phyloP scores from a whole-genome alignment of 2,888 invertebrate species.

The Sipha maydis region DNA sequence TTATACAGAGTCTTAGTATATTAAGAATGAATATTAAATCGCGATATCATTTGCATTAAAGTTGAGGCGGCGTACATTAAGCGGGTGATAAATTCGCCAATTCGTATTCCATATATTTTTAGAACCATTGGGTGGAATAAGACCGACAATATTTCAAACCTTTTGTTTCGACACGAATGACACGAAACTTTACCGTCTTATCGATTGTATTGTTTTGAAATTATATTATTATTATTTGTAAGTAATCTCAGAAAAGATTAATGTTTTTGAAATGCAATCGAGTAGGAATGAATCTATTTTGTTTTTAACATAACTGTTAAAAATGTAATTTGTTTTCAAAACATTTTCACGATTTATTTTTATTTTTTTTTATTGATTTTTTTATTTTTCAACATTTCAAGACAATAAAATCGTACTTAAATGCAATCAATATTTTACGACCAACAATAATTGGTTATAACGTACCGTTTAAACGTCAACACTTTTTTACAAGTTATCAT shows the following conservation, averaged over 20 bases:
- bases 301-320: not conserved
- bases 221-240: not conserved
- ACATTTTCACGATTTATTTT: not conserved
- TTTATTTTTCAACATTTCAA: not conserved
- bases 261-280: not conserved
- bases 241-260: constrained; percentile 5
- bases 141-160: constrained; percentile 6
- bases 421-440: not conserved
- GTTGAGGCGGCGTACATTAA: not conserved
- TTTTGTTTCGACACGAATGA: constrained; percentile 4
- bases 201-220: constrained; percentile 3
- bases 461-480: not conserved
- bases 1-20: not conserved
- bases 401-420: not conserved
- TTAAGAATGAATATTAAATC: not conserved
- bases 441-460: not conserved
- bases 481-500: not conserved
- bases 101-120: not conserved
- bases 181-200: constrained; percentile 7
- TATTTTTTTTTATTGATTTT: no score
- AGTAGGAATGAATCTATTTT: not conserved
- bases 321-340: not conserved
- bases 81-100: not conserved
- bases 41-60: not conserved
- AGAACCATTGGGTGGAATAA: not conserved